These are phyloP conservation scores for Oryctes rhinoceros DNA, from an alignment of 1,140 invertebrate genomes.

Conservation along the genomic window DNA sequence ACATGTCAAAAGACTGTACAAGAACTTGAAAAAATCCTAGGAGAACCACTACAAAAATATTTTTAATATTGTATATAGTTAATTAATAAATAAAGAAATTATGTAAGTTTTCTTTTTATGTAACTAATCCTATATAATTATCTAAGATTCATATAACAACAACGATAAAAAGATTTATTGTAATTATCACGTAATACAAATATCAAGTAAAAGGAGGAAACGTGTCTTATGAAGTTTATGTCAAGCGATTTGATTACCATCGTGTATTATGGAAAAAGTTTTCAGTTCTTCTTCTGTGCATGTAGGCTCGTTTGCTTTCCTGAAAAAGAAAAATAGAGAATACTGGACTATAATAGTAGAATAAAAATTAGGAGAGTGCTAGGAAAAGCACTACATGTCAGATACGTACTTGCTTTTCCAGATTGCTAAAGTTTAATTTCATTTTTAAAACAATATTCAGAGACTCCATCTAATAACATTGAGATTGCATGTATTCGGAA, in stretches of 20 bases:
- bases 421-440: too few species aligned
- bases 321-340: slow-evolving; percentile 44
- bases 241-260: slow-evolving; percentile 31
- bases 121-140: slow-evolving; percentile 29
- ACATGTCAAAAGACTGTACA: slow-evolving; percentile 77
- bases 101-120: slow-evolving; percentile 40
- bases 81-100: slow-evolving; percentile 23
- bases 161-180: slow-evolving; percentile 6
- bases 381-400: too few species aligned
- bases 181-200: neutral
- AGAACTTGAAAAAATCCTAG: slow-evolving; percentile 81
- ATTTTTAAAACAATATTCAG: too few species aligned
- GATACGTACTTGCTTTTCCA: too few species aligned
- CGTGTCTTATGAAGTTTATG: neutral
- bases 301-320: slow-evolving; percentile 19
- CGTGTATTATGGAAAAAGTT: slow-evolving; percentile 23
- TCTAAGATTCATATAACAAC: neutral
- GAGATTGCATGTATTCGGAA: too few species aligned
- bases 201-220: neutral
- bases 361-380: neutral
- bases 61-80: slow-evolving; percentile 64
- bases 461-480: too few species aligned
- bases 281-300: slow-evolving; percentile 39
- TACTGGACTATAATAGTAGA: slow-evolving; percentile 2
- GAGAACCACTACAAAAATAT: slow-evolving; percentile 86